Evolutionary conservation across 2,113 vertebrate genomes (phyloP).

Genomic region (Engraulis encrasicolus): DNA sequence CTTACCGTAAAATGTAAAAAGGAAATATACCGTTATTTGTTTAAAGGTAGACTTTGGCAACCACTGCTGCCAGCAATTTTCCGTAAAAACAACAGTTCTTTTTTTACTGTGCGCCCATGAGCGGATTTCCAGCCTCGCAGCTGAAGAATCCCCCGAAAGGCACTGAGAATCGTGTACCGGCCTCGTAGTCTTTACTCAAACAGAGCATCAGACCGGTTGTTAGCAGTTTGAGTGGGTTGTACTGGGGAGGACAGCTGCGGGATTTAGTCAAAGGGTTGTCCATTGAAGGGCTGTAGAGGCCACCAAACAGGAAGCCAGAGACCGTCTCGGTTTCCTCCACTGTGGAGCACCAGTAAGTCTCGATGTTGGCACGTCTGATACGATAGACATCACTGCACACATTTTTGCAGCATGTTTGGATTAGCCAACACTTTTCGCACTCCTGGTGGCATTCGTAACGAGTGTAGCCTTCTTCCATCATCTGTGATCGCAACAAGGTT

Average conservation of each 20-base stretch:
- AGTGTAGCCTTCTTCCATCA: constrained; percentile 78
- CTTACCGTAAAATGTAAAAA: too few species aligned
- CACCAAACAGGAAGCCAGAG: constrained; percentile 86
- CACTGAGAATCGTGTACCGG: constrained; percentile 65
- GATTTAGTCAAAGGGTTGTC: constrained; percentile 81
- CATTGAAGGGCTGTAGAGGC: constrained; percentile 75
- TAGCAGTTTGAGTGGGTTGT: constrained; percentile 73
- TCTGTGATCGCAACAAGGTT: constrained; percentile 74
- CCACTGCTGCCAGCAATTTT: too few species aligned
- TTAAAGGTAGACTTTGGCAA: too few species aligned
- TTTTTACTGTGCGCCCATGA: too few species aligned
- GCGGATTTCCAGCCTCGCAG: constrained; percentile 80
- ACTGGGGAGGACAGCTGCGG: constrained; percentile 78
- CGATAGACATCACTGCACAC: constrained; percentile 76
- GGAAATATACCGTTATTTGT: too few species aligned
- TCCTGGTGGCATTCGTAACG: constrained; percentile 69
- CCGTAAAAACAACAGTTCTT: too few species aligned
- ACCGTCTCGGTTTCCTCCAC: constrained; percentile 42
- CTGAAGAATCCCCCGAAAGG: constrained; percentile 92
- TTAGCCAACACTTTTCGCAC: constrained; percentile 51
- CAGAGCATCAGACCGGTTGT: constrained; percentile 81
- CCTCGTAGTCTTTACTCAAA: constrained; percentile 81
- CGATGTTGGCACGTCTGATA: constrained; percentile 74
- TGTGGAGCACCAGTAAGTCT: constrained; percentile 80
- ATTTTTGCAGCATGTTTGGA: constrained; percentile 64